Evolutionary conservation across 2,888 invertebrate species (phyloP).

Genomic region (Trilocha varians): DNA sequence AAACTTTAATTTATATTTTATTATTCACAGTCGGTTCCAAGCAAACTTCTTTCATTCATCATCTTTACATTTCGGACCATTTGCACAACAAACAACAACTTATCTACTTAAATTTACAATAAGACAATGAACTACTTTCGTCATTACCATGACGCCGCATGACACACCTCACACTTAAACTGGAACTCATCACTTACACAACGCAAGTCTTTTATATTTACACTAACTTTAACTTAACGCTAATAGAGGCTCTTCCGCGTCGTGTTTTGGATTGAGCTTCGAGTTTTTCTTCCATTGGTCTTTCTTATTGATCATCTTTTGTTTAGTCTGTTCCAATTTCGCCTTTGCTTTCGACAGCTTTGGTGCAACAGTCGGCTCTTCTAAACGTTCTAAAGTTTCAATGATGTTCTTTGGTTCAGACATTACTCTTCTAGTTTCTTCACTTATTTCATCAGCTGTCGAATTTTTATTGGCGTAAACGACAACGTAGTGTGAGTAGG

Average conservation of each 20-base stretch:
- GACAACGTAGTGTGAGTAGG: constrained; percentile 87
- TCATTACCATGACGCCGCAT: constrained; percentile 26
- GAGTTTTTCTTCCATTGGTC: constrained; percentile 63
- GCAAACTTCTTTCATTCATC: constrained; percentile 38
- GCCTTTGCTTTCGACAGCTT: constrained; percentile 76
- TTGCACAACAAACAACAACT: constrained; percentile 34
- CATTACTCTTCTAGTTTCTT: constrained; percentile 51
- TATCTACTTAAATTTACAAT: constrained; percentile 38
- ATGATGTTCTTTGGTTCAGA: constrained; percentile 86
- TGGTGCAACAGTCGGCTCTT: constrained; percentile 65
- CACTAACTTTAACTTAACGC: constrained; percentile 76
- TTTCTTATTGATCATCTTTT: constrained; percentile 51
- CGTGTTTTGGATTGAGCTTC: constrained; percentile 52
- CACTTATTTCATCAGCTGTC: constrained; percentile 71
- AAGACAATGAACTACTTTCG: constrained; percentile 46
- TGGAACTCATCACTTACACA: constrained; percentile 48
- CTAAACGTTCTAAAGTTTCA: constrained; percentile 83
- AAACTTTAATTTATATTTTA: constrained; percentile 50
- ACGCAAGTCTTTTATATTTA: constrained; percentile 56
- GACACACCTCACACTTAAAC: constrained; percentile 34
- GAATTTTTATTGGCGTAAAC: constrained; percentile 88
- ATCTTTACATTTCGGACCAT: constrained; percentile 20
- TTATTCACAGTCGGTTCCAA: constrained; percentile 32
- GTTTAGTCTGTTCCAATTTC: constrained; percentile 74
- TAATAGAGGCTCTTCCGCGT: constrained; percentile 76